Evolutionary conservation across 2,797 vertebrate species (phyloP), one percentile per base, ranked within the genome.

Genomic region (Ptychobarbus kaznakovi): DNA sequence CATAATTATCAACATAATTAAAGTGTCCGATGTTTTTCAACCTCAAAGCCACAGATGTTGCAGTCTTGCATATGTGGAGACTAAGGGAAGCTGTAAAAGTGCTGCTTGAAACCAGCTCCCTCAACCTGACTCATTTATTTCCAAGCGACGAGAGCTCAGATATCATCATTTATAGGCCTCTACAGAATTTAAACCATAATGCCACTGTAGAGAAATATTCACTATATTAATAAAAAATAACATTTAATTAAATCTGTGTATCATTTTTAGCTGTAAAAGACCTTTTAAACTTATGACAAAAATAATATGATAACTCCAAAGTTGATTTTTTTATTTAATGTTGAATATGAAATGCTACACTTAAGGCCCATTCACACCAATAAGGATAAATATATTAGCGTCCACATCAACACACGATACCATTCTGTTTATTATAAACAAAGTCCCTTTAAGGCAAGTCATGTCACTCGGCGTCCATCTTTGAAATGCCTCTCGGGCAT

Each of bases 11-110:
- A 89, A 82, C 82, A 80, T 81, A 73, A 87, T 90, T 69, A 84
- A 87, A 82, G 87, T 88, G 82, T 90, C 89, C 87, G 77, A 82
- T 87, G 86, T 88, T 78, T 87, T 89, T 87, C 63, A 87, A 78
- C 69, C 82, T 73, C 84, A 25, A 86, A 88, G 69, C 86, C 87
- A 87, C 88, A 90, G 84, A 89, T 82, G 86, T 58, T 63, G 87
- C 72, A 65, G 77, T 61, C 38, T 61, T 65, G 12, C 32, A 7
- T 80, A 32, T 58, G n/a, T 22, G 61, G 35, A 49, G 81, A 83
- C 44, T 61, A n/a, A 73, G 65, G n/a, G 15, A 28, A 87, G 56
- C 58, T 56, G 68, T 81, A 76, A 84, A 80, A 85, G 22, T 18
- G 32, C 70, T 49, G 51, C 78, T 46, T 58, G 35, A 81, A 90